Conservation (phyloP, 2,888 invertebrate species). For the Alcis repandata region DNA sequence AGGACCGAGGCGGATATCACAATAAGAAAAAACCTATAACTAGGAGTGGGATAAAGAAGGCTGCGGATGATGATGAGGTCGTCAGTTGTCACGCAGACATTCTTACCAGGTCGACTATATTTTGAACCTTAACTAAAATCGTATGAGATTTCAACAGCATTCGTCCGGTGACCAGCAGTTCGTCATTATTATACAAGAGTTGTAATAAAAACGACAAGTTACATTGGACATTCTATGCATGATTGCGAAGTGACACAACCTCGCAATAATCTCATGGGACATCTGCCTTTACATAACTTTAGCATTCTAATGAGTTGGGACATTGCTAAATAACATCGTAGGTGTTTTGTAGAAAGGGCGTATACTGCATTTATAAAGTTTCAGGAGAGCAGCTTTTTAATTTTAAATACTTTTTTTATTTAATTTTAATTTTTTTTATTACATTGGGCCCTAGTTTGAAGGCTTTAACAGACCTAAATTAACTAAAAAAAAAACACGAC, state of each 20-base stretch:
- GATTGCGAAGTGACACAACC: slow-evolving; percentile 8
- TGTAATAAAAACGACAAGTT: slow-evolving; percentile 2
- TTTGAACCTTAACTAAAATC: not conserved
- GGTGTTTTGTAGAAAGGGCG: too few species aligned
- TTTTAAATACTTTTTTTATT: too few species aligned
- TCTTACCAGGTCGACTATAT: not conserved
- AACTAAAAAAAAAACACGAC: too few species aligned
- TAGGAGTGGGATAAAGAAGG: too few species aligned
- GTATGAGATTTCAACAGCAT: not conserved
- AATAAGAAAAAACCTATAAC: too few species aligned
- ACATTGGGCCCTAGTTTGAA: too few species aligned
- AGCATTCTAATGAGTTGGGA: slow-evolving; percentile 25
- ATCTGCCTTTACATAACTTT: slow-evolving; percentile 22
- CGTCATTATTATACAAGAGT: slow-evolving; percentile 15
- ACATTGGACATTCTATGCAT: not conserved
- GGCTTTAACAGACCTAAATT: too few species aligned
- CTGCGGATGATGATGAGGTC: too few species aligned
- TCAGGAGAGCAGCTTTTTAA: too few species aligned
- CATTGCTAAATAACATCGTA: slow-evolving; percentile 6
- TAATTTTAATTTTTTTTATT: too few species aligned
- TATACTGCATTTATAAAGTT: too few species aligned
- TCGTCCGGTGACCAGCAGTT: not conserved
- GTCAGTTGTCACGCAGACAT: not conserved
- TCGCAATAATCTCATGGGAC: slow-evolving; percentile 16
- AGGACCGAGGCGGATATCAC: too few species aligned